Conservation (phyloP, 2,888 invertebrate genomes). For the Odontomyia ornata region DNA sequence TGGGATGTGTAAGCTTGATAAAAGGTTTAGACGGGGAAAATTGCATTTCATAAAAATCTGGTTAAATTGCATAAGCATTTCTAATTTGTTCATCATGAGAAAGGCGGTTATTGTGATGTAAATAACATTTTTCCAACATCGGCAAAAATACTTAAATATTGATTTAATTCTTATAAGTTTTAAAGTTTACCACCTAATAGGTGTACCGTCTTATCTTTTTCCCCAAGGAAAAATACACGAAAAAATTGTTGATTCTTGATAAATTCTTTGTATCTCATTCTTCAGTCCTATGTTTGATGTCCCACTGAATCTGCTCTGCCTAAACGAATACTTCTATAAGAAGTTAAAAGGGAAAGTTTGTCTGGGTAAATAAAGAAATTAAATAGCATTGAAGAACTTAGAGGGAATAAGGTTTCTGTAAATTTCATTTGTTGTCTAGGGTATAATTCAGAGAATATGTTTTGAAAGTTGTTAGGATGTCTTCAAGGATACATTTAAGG, state of each 20-base stretch:
- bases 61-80: too few relatives aligned
- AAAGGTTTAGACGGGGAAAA: too few relatives aligned
- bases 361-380: conserved; percentile 5
- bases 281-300: not conserved
- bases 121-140: too few relatives aligned
- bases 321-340: not conserved
- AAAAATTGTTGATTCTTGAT: not conserved
- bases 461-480: too few relatives aligned
- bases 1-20: too few relatives aligned
- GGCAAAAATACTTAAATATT: not conserved
- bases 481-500: too few relatives aligned
- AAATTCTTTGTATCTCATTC: not conserved
- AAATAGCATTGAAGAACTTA: not conserved
- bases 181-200: not conserved
- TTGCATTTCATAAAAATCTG: too few relatives aligned
- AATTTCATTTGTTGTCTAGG: not conserved
- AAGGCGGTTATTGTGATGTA: too few relatives aligned
- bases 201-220: not conserved
- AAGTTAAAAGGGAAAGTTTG: not conserved
- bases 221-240: conserved; percentile 3
- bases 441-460: not conserved
- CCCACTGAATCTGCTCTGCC: not conserved
- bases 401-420: conserved; percentile 2
- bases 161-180: conserved; percentile 8
- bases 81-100: too few relatives aligned